phyloP scores from a whole-genome alignment of 2,113 vertebrate species.

The Bufo gargarizans region DNA sequence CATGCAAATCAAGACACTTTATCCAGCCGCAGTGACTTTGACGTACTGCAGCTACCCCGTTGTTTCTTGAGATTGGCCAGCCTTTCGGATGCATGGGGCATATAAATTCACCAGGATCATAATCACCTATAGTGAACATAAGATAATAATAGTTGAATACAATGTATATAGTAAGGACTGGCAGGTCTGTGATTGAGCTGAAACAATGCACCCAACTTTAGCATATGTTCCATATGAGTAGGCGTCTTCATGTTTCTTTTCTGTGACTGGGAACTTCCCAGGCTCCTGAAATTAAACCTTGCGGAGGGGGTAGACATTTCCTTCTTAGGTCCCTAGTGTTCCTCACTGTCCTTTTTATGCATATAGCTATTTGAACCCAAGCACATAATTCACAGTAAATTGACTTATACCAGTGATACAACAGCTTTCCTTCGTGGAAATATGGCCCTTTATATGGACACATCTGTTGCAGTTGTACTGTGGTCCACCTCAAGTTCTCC shows the following conservation, averaged over 20 bases:
- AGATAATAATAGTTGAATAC: too few species aligned
- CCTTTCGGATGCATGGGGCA: neutral
- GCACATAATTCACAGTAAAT: constrained; percentile 31
- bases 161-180: neutral
- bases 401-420: constrained; percentile 10
- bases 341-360: neutral
- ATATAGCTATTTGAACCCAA: constrained; percentile 24
- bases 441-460: constrained; percentile 5
- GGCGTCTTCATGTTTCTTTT: neutral
- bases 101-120: neutral
- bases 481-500: constrained; percentile 26
- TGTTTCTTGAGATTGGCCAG: neutral
- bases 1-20: too few species aligned
- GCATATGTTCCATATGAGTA: neutral
- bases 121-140: too few species aligned
- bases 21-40: too few species aligned
- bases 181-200: neutral
- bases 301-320: neutral
- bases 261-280: neutral
- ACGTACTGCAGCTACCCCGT: neutral
- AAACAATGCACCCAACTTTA: neutral
- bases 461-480: constrained; percentile 46
- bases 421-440: constrained; percentile 2
- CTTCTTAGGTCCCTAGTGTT: neutral
- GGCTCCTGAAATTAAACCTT: neutral